These are phyloP conservation scores for Agonopterix heracliana DNA, from an alignment of 2,888 invertebrate genomes.

Conservation along the genomic window DNA sequence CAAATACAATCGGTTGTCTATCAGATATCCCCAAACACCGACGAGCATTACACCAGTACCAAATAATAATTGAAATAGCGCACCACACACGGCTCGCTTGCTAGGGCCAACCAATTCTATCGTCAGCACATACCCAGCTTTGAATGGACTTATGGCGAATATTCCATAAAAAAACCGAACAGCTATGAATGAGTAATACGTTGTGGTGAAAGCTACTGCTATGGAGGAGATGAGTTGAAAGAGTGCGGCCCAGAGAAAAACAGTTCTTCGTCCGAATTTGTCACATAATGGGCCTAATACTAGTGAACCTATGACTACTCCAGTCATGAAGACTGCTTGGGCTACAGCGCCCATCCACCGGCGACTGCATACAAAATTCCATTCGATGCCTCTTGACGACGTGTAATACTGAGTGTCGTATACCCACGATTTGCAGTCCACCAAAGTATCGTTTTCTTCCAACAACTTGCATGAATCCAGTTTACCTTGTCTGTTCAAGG, in stretches of 20 bases:
- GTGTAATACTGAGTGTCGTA: conserved; percentile 84
- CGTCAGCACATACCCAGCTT: conserved; percentile 80
- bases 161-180: conserved; percentile 85
- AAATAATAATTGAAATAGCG: conserved; percentile 87
- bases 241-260: conserved; percentile 85
- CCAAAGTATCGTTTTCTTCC: conserved; percentile 49
- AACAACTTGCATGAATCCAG: conserved; percentile 80
- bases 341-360: conserved; percentile 89
- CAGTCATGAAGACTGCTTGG: conserved; percentile 88
- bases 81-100: conserved; percentile 87
- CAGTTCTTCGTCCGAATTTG: conserved; percentile 85
- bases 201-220: conserved; percentile 84
- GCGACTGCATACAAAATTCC: conserved; percentile 87
- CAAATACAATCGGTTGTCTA: conserved; percentile 83
- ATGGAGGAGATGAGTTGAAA: conserved; percentile 82
- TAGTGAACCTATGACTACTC: conserved; percentile 87
- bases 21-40: conserved; percentile 87
- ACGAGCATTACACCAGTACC: conserved; percentile 88
- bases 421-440: conserved; percentile 75
- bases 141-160: conserved; percentile 87
- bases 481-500: conserved; percentile 71
- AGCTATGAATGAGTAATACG: conserved; percentile 81
- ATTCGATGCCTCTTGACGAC: conserved; percentile 86
- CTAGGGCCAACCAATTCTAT: conserved; percentile 90
- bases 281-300: conserved; percentile 87